Evolutionary conservation across 2,797 vertebrate genomes (phyloP).

Genomic region (Ctenochaetus hawaiiensis): DNA sequence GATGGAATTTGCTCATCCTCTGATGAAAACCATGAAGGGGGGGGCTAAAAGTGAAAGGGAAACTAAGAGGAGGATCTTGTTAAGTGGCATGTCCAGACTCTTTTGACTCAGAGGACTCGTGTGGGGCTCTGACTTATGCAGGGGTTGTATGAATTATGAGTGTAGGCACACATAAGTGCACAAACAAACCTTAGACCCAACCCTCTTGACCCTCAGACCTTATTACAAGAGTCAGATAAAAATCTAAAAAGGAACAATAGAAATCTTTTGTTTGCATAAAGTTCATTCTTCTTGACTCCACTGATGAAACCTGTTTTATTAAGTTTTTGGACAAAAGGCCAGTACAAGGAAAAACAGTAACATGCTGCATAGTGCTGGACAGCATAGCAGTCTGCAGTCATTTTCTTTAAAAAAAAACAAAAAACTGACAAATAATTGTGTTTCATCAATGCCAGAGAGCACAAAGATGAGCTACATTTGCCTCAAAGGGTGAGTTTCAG

Average conservation of each 20-base stretch:
- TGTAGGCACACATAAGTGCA: too few relatives aligned
- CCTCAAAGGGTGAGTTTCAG: background rate
- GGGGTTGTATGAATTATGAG: too few relatives aligned
- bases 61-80: too few relatives aligned
- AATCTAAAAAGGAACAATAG: background rate
- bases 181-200: too few relatives aligned
- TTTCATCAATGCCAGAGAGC: background rate
- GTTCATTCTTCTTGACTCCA: background rate
- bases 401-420: background rate
- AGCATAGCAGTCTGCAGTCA: background rate
- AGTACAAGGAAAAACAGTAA: background rate
- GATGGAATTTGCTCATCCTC: too few relatives aligned
- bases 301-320: background rate
- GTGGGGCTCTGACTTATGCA: too few relatives aligned
- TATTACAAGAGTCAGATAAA: background rate
- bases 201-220: too few relatives aligned
- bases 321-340: background rate
- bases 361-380: background rate
- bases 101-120: too few relatives aligned
- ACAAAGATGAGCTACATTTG: background rate
- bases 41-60: too few relatives aligned
- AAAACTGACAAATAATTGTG: background rate
- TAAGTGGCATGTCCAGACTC: too few relatives aligned
- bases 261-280: background rate
- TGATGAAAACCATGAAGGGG: too few relatives aligned